Conservation (phyloP, 2,113 vertebrate genomes). For the Apteryx owenii region DNA sequence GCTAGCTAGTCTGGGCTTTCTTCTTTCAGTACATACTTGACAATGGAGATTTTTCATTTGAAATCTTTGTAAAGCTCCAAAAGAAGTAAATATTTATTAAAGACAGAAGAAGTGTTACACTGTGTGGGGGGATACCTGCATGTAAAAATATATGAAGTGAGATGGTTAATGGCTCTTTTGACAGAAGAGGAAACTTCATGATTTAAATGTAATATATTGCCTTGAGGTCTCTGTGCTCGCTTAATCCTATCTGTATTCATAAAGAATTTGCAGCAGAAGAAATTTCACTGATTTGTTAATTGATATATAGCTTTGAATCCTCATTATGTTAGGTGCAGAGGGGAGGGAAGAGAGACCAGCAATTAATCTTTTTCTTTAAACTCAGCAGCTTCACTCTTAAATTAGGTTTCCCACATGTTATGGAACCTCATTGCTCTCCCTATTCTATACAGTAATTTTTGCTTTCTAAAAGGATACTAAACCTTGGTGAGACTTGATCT, state of each 20-base stretch:
- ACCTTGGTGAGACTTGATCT: not conserved
- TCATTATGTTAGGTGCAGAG: conserved; percentile 21
- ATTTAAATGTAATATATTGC: conserved; percentile 40
- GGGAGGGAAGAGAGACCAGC: not conserved
- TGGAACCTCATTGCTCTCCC: not conserved
- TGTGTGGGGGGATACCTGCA: not conserved
- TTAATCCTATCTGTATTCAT: conserved; percentile 44
- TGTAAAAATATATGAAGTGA: not conserved
- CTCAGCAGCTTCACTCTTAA: conserved; percentile 22
- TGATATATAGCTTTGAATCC: conserved; percentile 63
- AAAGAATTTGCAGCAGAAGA: conserved; percentile 38
- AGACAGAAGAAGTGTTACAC: not conserved
- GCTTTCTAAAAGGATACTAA: conserved; percentile 6
- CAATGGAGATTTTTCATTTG: not conserved
- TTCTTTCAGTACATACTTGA: not conserved
- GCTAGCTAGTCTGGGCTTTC: not conserved
- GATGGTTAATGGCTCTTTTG: conserved; percentile 22
- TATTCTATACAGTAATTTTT: not conserved
- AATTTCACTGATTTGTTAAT: conserved; percentile 61
- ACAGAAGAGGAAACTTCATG: conserved; percentile 26
- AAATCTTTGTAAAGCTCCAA: not conserved
- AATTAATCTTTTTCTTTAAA: conserved; percentile 66
- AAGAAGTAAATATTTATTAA: not conserved
- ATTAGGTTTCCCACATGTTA: not conserved
- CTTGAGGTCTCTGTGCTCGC: conserved; percentile 6